Conservation (phyloP, 2,888 invertebrate genomes). For the Rotaria socialis region DNA sequence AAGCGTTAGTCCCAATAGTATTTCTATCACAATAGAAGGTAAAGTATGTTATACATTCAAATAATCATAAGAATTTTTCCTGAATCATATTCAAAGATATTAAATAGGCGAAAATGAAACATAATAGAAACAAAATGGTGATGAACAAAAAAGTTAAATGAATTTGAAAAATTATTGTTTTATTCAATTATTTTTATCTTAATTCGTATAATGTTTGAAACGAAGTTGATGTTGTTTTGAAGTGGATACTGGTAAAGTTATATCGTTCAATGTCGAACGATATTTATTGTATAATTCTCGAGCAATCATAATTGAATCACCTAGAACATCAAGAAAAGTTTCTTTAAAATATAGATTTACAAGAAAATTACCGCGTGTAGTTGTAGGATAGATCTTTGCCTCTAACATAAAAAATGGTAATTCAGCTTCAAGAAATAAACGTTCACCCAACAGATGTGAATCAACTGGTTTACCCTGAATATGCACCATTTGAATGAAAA, state of each 20-base stretch:
- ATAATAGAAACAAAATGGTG: too few species aligned
- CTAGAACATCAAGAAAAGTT: background rate
- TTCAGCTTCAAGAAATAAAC: slow-evolving; percentile 42
- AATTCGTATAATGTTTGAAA: background rate
- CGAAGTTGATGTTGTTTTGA: background rate
- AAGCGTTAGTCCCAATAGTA: too few species aligned
- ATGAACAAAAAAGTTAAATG: background rate
- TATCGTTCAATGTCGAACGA: background rate
- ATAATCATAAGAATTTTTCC: too few species aligned
- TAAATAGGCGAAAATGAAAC: too few species aligned
- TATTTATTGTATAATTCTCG: background rate
- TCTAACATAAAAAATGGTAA: slow-evolving; percentile 42
- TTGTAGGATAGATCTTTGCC: background rate
- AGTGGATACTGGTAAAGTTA: background rate
- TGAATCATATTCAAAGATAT: background rate
- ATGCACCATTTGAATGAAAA: too few species aligned
- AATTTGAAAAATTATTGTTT: background rate
- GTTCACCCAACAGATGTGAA: background rate
- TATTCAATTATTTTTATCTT: background rate
- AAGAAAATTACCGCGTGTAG: background rate
- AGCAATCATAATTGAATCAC: slow-evolving; percentile 29
- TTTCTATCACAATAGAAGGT: too few species aligned
- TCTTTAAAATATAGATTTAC: too few species aligned
- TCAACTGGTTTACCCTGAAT: slow-evolving; percentile 13
- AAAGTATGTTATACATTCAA: too few species aligned